Conservation (phyloP, 2,888 invertebrate species). For the Phaonia tiefii region DNA sequence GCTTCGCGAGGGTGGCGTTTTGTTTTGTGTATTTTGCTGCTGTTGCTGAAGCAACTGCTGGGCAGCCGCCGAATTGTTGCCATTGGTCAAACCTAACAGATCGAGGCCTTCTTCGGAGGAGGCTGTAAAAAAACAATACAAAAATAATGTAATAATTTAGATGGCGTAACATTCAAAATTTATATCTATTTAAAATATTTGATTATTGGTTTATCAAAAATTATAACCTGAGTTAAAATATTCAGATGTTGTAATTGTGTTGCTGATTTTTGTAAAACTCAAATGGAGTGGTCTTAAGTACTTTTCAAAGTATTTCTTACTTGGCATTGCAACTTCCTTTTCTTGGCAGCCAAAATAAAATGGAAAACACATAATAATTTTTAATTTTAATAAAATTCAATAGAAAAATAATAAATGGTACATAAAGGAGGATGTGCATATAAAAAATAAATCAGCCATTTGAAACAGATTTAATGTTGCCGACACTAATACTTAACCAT, state of each 20-base stretch:
- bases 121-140: constrained; percentile 75
- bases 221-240: neutral
- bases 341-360: constrained; percentile 75
- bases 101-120: constrained; percentile 88
- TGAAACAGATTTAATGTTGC: too few species aligned
- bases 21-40: constrained; percentile 78
- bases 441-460: too few species aligned
- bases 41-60: constrained; percentile 77
- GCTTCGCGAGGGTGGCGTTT: constrained; percentile 85
- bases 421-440: too few species aligned
- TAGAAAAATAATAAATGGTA: too few species aligned
- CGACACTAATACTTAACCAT: too few species aligned
- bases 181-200: too few species aligned
- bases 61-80: constrained; percentile 70
- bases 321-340: constrained; percentile 74
- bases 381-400: neutral
- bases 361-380: neutral
- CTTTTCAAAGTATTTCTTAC: constrained; percentile 60
- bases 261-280: neutral
- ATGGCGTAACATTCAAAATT: too few species aligned
- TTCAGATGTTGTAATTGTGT: neutral
- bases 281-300: neutral
- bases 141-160: too few species aligned
- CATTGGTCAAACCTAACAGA: constrained; percentile 82
- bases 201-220: neutral